phyloP scores from a whole-genome alignment of 2,113 vertebrate genomes.

The Melanerpes formicivorus region DNA sequence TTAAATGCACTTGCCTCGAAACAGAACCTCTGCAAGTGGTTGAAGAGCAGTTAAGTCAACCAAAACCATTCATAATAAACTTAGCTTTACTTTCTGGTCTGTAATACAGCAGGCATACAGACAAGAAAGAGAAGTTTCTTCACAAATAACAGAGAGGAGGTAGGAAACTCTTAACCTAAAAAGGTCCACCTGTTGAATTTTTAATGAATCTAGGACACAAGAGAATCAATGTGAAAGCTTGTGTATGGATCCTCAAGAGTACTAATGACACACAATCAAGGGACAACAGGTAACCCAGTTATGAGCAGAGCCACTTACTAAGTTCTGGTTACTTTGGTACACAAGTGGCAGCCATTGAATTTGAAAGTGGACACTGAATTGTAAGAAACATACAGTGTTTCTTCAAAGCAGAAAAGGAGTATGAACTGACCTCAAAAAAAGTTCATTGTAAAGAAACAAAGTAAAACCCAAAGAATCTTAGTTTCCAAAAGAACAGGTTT shows the following conservation, averaged over 20 bases:
- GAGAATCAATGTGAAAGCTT: background rate
- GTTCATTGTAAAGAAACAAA: background rate
- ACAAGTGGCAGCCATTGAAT: background rate
- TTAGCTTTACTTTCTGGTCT: background rate
- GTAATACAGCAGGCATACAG: background rate
- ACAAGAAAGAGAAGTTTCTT: background rate
- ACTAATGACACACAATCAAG: background rate
- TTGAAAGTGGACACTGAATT: background rate
- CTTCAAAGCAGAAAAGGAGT: background rate
- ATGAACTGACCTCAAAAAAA: background rate
- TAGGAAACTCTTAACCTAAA: background rate
- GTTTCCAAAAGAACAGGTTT: background rate
- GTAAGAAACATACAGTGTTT: background rate
- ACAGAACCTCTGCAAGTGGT: background rate
- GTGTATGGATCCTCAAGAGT: background rate
- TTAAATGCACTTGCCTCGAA: background rate
- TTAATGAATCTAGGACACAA: background rate
- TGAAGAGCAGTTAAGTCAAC: background rate
- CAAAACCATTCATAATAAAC: background rate
- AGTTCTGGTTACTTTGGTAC: background rate
- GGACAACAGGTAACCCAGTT: background rate
- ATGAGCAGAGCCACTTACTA: background rate
- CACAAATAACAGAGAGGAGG: background rate
- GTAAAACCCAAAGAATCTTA: background rate
- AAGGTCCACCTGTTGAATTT: background rate